These are phyloP conservation scores for Gari tellinella DNA, from an alignment of 2,888 invertebrate species.

Conservation along the genomic window DNA sequence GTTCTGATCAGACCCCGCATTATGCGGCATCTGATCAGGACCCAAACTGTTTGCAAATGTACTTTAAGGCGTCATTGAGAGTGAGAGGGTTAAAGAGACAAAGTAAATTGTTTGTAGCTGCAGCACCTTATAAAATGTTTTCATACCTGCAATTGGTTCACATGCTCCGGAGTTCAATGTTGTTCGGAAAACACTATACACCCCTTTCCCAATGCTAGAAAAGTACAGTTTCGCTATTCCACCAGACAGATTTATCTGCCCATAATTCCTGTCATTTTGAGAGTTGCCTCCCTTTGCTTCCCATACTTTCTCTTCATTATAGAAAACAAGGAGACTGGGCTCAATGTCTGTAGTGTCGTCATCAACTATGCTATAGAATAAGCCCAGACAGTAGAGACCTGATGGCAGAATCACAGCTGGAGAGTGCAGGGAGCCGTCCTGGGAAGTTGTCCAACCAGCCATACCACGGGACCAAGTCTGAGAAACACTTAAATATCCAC, in stretches of 20 bases:
- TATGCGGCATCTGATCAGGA: no score
- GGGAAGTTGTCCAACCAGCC: neutral
- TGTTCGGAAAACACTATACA: slow-evolving; percentile 2
- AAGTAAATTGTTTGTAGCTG: no score
- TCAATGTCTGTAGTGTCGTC: neutral
- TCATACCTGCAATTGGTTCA: neutral
- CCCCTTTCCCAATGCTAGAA: slow-evolving; percentile 7
- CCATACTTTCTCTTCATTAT: slow-evolving; percentile 7
- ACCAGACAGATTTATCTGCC: neutral
- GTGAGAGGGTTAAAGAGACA: no score
- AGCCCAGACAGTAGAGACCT: slow-evolving; percentile 8
- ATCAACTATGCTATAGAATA: slow-evolving; percentile 2
- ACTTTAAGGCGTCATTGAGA: no score
- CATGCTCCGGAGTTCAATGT: slow-evolving; percentile 4
- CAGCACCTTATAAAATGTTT: no score
- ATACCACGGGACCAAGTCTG: neutral
- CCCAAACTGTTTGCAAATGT: no score
- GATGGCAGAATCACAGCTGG: neutral
- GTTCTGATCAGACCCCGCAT: no score
- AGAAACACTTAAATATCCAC: slow-evolving; percentile 10
- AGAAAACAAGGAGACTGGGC: neutral
- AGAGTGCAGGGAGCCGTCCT: neutral
- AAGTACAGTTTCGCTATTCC: neutral
- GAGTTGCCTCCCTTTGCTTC: neutral
- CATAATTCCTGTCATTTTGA: neutral